Evolutionary conservation across 2,888 invertebrate genomes (phyloP), one percentile per base, ranked within the genome.

Genomic region (Tribolium freemani): DNA sequence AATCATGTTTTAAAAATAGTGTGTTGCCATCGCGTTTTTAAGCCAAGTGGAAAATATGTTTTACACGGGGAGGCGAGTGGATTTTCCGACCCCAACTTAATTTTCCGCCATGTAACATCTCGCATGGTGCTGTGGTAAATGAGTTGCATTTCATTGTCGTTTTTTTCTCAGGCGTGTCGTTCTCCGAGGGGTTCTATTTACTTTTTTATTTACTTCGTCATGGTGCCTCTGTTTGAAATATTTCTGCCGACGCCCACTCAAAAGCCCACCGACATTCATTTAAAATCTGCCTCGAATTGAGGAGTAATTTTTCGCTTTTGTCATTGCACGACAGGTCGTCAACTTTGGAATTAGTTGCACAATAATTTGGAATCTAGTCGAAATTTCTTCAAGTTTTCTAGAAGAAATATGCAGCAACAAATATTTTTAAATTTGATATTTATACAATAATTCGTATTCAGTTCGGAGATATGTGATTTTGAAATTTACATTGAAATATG

Each of bases 11-110:
- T 60, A 74, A 74, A 74, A 74, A 74, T 72, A 72, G 74, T 74
- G 66, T 66, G 67, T 21, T 45, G 57, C 61, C 67, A 69, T 71
- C 69, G 60, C 71, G 71, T 74, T 79, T 80, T 80, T 81, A 81
- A 81, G 77, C 83, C 80, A 80, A 80, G 82, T 81, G 81, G 82
- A 84, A 84, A 84, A 84, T 84, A 82, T 84, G 83, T 79, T 82
- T 78, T 78, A 79, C 80, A 80, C 73, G 71, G 77, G 50, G 74
- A 77, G 78, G 76, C 74, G 77, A 75, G 77, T 76, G 71, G 71
- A 75, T 75, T 78, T 78, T 74, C 76, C 75, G 69, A 76, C 81
- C 79, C 80, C 79, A 81, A 83, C 81, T 84, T 84, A 84, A 84
- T 84, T 84, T 83, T 83, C 83, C 83, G 83, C 82, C 82, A 79